Conservation (phyloP, 2,113 vertebrate genomes). For the Willisornis vidua region DNA sequence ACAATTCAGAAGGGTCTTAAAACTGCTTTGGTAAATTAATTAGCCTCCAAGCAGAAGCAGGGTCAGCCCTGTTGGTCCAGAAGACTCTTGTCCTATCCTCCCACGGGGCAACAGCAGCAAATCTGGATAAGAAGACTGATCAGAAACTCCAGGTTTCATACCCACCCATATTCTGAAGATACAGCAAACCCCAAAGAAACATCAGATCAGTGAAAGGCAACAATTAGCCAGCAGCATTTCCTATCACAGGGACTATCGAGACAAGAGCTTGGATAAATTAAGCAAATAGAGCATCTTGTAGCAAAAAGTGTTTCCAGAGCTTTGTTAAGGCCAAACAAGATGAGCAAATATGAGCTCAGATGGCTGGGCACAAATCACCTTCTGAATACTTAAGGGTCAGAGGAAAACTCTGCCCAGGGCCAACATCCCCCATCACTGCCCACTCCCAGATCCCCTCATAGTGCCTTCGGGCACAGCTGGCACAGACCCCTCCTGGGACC, state of each 20-base stretch:
- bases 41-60: background rate
- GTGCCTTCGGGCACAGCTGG: rapidly evolving
- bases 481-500: background rate
- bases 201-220: background rate
- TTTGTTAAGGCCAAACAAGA: background rate
- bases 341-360: background rate
- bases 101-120: background rate
- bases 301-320: background rate
- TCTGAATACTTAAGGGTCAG: background rate
- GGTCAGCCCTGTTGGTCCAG: background rate
- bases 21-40: background rate
- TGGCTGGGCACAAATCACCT: background rate
- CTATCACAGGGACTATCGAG: background rate
- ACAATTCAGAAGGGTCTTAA: background rate
- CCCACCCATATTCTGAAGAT: background rate
- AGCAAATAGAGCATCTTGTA: background rate
- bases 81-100: background rate
- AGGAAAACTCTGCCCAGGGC: background rate
- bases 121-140: background rate
- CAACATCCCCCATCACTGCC: rapidly evolving
- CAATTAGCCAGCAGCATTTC: background rate
- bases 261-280: background rate
- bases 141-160: background rate
- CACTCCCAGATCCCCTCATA: background rate
- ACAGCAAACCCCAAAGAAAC: background rate